A percentile compares a stretch with the other conserved stretches of the same genome.
Evolutionary conservation across 2,888 invertebrate genomes (phyloP).

Genomic region (Sycophila texana): DNA sequence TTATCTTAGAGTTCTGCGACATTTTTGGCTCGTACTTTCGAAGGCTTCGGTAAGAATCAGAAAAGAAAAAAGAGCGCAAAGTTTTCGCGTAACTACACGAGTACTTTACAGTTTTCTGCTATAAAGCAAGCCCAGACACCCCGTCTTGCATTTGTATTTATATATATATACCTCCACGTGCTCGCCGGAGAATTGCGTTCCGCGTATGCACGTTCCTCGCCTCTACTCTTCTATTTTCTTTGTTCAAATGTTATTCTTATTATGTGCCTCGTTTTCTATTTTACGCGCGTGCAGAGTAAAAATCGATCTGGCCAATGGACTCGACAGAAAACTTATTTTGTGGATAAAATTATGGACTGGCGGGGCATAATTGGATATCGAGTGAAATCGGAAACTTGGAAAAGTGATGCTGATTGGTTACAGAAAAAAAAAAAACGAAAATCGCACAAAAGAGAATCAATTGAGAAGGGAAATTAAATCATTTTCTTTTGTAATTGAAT

Average conservation of each 20-base stretch:
- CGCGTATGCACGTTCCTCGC: slow-evolving; percentile 6
- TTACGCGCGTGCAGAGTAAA: neutral
- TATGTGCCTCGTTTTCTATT: slow-evolving; percentile 17
- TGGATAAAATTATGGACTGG: slow-evolving; percentile 33
- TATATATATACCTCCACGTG: neutral
- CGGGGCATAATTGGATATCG: no score
- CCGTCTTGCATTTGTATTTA: neutral
- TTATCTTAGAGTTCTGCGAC: slow-evolving; percentile 54
- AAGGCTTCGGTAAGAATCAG: slow-evolving; percentile 28
- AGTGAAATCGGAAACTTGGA: no score
- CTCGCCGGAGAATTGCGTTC: neutral
- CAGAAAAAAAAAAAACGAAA: no score
- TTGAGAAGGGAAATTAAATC: no score
- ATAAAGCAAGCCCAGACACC: neutral
- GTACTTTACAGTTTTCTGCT: neutral
- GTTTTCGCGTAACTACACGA: neutral
- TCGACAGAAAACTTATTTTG: slow-evolving; percentile 58
- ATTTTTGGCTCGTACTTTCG: slow-evolving; percentile 31
- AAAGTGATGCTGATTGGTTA: no score
- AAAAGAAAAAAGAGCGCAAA: neutral
- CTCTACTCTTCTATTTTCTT: slow-evolving; percentile 16
- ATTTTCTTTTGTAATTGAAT: no score
- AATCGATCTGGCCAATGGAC: no score
- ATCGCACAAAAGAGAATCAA: no score
- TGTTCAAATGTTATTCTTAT: slow-evolving; percentile 38